Evolutionary conservation across 1,140 invertebrate genomes (phyloP).

Genomic region (Mycetomoellerius zeteki): DNA sequence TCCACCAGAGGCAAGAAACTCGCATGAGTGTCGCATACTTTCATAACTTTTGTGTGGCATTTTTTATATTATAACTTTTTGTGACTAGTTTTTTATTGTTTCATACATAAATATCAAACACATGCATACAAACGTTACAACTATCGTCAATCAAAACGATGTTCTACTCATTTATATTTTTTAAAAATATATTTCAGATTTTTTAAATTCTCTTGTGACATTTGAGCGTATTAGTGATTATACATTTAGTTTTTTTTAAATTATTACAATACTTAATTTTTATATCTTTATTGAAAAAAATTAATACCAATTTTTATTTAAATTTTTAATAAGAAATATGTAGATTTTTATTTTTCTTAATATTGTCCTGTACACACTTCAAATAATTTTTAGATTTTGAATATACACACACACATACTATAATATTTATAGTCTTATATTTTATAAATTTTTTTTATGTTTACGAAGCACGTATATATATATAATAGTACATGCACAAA

Average conservation of each 20-base stretch:
- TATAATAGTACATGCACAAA: background rate
- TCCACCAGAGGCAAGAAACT: constrained; percentile 61
- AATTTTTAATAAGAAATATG: background rate
- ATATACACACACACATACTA: background rate
- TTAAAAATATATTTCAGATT: background rate
- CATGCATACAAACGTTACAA: background rate
- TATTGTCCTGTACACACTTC: background rate
- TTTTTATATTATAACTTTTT: background rate
- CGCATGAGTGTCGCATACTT: constrained; percentile 40
- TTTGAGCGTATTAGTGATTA: background rate
- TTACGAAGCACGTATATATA: background rate
- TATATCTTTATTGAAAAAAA: background rate
- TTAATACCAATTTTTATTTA: constrained; percentile 9
- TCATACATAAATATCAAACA: background rate
- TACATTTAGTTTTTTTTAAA: background rate
- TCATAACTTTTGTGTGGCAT: constrained; percentile 31
- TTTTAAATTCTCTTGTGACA: background rate
- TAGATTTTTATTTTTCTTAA: background rate
- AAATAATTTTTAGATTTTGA: background rate
- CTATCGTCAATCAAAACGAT: background rate
- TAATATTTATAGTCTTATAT: background rate
- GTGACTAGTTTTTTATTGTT: constrained; percentile 13
- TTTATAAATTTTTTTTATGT: constrained; percentile 1
- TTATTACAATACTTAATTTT: background rate
- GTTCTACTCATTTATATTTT: background rate